Conservation (phyloP, 1,140 invertebrate genomes). For the Leucophenga varia region DNA sequence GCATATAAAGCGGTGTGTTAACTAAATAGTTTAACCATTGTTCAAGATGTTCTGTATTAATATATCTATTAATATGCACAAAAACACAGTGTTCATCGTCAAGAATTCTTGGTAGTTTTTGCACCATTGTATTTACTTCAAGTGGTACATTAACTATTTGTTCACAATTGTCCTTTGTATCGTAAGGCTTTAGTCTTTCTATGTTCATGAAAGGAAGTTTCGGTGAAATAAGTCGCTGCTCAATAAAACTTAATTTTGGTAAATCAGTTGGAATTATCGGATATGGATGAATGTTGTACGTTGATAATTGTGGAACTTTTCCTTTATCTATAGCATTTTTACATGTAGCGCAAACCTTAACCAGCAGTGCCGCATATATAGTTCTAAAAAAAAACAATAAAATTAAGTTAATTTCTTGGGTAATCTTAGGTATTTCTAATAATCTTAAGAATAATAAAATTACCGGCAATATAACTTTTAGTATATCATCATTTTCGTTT, state of each 20-base stretch:
- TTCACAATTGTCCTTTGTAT: constrained; percentile 31
- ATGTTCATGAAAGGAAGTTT: constrained; percentile 50
- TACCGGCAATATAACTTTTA: neutral
- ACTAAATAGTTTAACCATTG: constrained; percentile 2
- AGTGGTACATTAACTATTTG: constrained; percentile 42
- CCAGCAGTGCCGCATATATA: neutral
- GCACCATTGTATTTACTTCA: constrained; percentile 34
- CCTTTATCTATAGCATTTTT: neutral
- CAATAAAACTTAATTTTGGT: constrained; percentile 18
- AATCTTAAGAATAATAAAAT: too few relatives aligned
- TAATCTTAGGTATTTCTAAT: too few relatives aligned
- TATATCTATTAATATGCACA: constrained; percentile 35
- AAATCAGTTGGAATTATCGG: constrained; percentile 16
- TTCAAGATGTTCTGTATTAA: constrained; percentile 1
- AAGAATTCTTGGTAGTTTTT: constrained; percentile 28
- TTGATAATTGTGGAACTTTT: neutral
- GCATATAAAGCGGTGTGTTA: constrained; percentile 7
- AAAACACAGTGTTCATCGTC: constrained; percentile 33
- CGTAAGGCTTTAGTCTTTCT: constrained; percentile 30
- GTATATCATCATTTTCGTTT: neutral
- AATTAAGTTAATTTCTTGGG: too few relatives aligned
- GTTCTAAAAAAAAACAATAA: too few relatives aligned
- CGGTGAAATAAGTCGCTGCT: constrained; percentile 39
- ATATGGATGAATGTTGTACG: too few relatives aligned
- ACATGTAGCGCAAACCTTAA: neutral